These are phyloP conservation scores for Philopotamus ludificatus DNA, from an alignment of 1,140 invertebrate species.

Conservation along the genomic window DNA sequence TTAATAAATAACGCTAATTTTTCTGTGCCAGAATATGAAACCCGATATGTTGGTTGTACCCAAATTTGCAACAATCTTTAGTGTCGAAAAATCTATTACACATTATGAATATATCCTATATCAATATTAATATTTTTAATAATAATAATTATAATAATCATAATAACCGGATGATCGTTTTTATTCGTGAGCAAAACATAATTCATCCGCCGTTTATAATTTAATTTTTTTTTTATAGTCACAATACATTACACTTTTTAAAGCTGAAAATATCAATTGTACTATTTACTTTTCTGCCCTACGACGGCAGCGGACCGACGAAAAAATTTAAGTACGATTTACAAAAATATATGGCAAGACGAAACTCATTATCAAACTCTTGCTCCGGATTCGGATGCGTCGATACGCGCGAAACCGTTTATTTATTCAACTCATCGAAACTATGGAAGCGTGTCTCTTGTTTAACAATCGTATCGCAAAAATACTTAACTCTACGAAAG, in stretches of 20 bases:
- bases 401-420: no score
- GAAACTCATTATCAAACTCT: no score
- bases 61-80: slow-evolving; percentile 31
- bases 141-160: no score
- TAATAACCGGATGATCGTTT: slow-evolving; percentile 6
- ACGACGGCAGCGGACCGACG: slow-evolving; percentile 23
- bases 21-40: slow-evolving; percentile 33
- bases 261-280: slow-evolving; percentile 38
- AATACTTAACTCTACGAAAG: slow-evolving; percentile 14
- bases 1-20: slow-evolving; percentile 16
- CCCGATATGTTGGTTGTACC: slow-evolving; percentile 39
- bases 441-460: slow-evolving; percentile 32
- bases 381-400: no score
- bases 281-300: slow-evolving; percentile 33
- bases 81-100: slow-evolving; percentile 17
- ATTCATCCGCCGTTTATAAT: no score
- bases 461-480: slow-evolving; percentile 33
- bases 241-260: no score
- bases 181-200: slow-evolving; percentile 25
- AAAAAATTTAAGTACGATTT: slow-evolving; percentile 34
- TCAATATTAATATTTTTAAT: slow-evolving; percentile 27
- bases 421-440: slow-evolving; percentile 13
- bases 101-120: slow-evolving; percentile 24
- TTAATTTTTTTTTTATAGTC: slow-evolving; percentile 9
- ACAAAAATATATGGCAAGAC: slow-evolving; percentile 40